Percentiles rank a stretch among this genome's conserved stretches.
phyloP scores from a whole-genome alignment of 2,888 invertebrate species.

The Leptarthrus brevirostris region DNA sequence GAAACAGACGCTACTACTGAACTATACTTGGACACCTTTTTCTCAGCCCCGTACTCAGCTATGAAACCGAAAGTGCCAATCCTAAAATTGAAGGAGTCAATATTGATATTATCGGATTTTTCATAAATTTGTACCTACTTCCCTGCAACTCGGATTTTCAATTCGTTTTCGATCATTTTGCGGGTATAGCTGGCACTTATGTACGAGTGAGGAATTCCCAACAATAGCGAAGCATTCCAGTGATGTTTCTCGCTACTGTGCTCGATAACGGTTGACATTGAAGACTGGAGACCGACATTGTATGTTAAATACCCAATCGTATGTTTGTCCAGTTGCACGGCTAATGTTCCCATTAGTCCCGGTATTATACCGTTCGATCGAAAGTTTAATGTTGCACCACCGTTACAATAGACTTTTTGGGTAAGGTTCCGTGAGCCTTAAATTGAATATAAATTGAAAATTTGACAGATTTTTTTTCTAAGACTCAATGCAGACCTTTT shows the following conservation, averaged over 20 bases:
- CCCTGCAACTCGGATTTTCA: slow-evolving; percentile 80
- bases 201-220: slow-evolving; percentile 85
- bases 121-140: slow-evolving; percentile 74
- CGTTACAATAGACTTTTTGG: slow-evolving; percentile 80
- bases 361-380: slow-evolving; percentile 81
- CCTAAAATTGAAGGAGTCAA: slow-evolving; percentile 68
- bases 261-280: slow-evolving; percentile 85
- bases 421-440: slow-evolving; percentile 78
- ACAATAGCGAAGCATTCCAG: slow-evolving; percentile 78
- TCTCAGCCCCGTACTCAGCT: slow-evolving; percentile 92
- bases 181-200: slow-evolving; percentile 80
- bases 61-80: slow-evolving; percentile 87
- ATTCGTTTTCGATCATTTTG: slow-evolving; percentile 82
- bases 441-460: neutral
- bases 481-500: slow-evolving; percentile 69
- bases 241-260: slow-evolving; percentile 79
- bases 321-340: slow-evolving; percentile 86
- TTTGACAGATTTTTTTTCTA: neutral
- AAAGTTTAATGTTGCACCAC: slow-evolving; percentile 80
- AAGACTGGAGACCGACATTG: slow-evolving; percentile 75
- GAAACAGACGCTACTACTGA: slow-evolving; percentile 86
- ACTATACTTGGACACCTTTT: slow-evolving; percentile 91
- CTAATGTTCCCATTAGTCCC: slow-evolving; percentile 81
- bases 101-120: slow-evolving; percentile 1
- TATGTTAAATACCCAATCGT: slow-evolving; percentile 90